Conservation (phyloP, 2,797 vertebrate genomes). For the Uromys caudimaculatus region DNA sequence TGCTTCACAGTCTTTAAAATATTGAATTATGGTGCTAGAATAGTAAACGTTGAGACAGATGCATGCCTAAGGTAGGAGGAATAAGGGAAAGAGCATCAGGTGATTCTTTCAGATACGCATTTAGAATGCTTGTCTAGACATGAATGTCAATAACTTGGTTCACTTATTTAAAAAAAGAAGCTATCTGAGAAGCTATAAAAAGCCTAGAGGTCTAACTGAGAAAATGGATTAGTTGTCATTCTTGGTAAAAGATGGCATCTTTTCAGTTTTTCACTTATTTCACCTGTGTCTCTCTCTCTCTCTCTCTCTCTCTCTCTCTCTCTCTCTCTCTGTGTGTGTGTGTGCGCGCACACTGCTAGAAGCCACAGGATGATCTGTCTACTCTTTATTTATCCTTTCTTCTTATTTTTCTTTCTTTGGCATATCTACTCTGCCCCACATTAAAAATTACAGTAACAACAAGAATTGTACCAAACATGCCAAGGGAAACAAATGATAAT, state of each 20-base stretch:
- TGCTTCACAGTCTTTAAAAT: conserved; percentile 44
- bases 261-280: neutral
- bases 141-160: conserved; percentile 29
- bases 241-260: conserved; percentile 11
- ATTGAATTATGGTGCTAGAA: neutral
- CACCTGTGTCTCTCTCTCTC: neutral
- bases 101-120: neutral
- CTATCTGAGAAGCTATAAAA: conserved; percentile 39
- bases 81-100: conserved; percentile 18
- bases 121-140: conserved; percentile 40
- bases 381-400: neutral
- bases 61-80: neutral
- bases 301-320: no score
- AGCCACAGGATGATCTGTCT: neutral
- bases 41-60: neutral
- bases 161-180: conserved; percentile 24
- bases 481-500: conserved; percentile 30
- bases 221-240: conserved; percentile 27
- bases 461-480: conserved; percentile 20
- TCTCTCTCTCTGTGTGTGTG: neutral
- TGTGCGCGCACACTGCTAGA: neutral
- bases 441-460: neutral
- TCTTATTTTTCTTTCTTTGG: neutral
- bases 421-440: neutral
- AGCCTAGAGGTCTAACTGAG: neutral